Percentiles rank a stretch among this genome's conserved stretches.
Conservation (phyloP, 2,888 invertebrate species). For the Oscheius sp. region DNA sequence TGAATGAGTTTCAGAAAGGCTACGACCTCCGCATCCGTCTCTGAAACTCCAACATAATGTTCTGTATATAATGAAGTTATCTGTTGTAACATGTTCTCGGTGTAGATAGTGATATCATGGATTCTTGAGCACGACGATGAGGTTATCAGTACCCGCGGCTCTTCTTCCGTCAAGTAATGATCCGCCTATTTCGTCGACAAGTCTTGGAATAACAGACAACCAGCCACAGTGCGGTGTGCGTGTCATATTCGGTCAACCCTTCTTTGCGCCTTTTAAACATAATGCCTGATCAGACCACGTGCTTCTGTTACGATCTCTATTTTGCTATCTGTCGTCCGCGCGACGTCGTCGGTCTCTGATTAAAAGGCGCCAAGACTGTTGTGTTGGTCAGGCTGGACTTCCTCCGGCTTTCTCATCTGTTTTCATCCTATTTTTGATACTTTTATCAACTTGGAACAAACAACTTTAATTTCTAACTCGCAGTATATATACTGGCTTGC, state of each 20-base stretch:
- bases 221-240: constrained; percentile 10
- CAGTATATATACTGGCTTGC: too few species aligned
- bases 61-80: constrained; percentile 6
- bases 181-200: constrained; percentile 36
- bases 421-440: too few species aligned
- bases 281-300: constrained; percentile 25
- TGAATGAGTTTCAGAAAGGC: constrained; percentile 16
- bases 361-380: neutral
- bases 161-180: constrained; percentile 23
- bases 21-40: constrained; percentile 24
- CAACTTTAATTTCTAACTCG: too few species aligned
- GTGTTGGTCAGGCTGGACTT: neutral
- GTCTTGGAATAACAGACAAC: constrained; percentile 28
- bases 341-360: constrained; percentile 5
- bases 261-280: constrained; percentile 20
- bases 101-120: neutral
- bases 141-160: neutral
- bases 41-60: neutral
- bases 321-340: constrained; percentile 1
- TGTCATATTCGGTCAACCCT: constrained; percentile 34
- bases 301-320: constrained; percentile 3
- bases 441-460: too few species aligned
- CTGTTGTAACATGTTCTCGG: neutral
- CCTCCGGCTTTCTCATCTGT: neutral
- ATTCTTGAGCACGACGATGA: neutral